Percentiles rank a stretch among this genome's conserved stretches.
phyloP scores from a whole-genome alignment of 2,797 vertebrate genomes.

The Ispidina picta region DNA sequence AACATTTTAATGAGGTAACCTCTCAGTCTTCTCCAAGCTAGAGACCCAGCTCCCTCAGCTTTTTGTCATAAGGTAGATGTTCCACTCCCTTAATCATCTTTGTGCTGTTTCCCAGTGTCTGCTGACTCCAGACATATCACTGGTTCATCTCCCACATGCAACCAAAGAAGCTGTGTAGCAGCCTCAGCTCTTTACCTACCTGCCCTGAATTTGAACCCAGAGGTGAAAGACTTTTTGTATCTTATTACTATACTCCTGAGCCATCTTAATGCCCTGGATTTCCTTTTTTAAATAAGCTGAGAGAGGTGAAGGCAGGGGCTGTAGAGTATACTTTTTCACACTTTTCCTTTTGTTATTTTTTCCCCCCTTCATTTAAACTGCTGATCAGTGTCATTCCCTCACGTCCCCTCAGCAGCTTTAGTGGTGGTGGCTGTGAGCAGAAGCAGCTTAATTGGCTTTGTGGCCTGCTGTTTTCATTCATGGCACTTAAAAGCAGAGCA shows the following conservation, averaged over 20 bases:
- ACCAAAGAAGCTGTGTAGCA: not conserved
- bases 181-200: not conserved
- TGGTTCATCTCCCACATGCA: not conserved
- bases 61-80: too few species aligned
- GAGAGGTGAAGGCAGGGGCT: not conserved
- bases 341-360: not conserved
- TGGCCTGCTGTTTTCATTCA: conserved; percentile 65
- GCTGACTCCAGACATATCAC: not conserved
- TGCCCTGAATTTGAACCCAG: conserved; percentile 27
- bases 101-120: not conserved
- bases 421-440: not conserved
- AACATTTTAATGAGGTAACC: too few species aligned
- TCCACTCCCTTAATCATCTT: not conserved
- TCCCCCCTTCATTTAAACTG: not conserved
- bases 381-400: not conserved
- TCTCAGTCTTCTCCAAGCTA: too few species aligned
- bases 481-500: conserved; percentile 49
- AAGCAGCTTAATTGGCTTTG: conserved; percentile 16
- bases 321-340: not conserved
- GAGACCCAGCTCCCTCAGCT: too few species aligned
- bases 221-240: conserved; percentile 13
- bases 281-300: not conserved
- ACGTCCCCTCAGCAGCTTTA: not conserved
- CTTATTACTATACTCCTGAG: not conserved
- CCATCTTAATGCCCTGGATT: not conserved